These are phyloP conservation scores for Heliconius sara DNA, from an alignment of 2,888 invertebrate genomes.

Conservation along the genomic window DNA sequence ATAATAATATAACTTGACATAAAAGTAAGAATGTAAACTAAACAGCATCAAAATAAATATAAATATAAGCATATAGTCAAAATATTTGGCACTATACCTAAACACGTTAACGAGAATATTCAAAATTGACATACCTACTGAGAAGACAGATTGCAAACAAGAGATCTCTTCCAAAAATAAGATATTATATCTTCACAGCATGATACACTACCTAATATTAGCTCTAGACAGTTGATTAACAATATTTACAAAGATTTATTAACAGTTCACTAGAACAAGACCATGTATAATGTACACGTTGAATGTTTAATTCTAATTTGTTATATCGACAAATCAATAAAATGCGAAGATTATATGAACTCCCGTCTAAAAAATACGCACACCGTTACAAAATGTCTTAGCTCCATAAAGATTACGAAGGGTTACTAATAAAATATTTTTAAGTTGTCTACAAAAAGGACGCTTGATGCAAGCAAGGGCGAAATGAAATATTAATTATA, in stretches of 20 bases:
- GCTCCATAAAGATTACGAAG: background rate
- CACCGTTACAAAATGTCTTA: background rate
- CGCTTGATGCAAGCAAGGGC: conserved; percentile 52
- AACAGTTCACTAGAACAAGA: conserved; percentile 67
- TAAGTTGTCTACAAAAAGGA: conserved; percentile 35
- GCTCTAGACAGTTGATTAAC: conserved; percentile 71
- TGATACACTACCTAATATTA: conserved; percentile 64
- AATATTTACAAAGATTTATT: conserved; percentile 77
- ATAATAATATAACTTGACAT: conserved; percentile 10
- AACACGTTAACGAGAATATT: conserved; percentile 59
- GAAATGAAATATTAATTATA: conserved; percentile 10
- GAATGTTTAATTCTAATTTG: conserved; percentile 12
- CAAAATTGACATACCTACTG: conserved; percentile 58
- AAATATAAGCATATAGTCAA: conserved; percentile 55
- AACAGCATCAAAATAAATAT: conserved; percentile 37
- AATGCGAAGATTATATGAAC: conserved; percentile 26
- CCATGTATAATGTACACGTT: conserved; percentile 33
- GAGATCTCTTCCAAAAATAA: conserved; percentile 60
- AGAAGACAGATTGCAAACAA: conserved; percentile 48
- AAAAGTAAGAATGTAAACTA: conserved; percentile 32
- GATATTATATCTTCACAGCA: conserved; percentile 63
- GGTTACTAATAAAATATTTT: background rate
- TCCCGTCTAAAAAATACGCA: background rate
- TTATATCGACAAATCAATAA: conserved; percentile 15
- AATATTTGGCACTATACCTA: conserved; percentile 78